Conservation (phyloP, 2,888 invertebrate genomes). For the Amblyjoppa fuscipennis region DNA sequence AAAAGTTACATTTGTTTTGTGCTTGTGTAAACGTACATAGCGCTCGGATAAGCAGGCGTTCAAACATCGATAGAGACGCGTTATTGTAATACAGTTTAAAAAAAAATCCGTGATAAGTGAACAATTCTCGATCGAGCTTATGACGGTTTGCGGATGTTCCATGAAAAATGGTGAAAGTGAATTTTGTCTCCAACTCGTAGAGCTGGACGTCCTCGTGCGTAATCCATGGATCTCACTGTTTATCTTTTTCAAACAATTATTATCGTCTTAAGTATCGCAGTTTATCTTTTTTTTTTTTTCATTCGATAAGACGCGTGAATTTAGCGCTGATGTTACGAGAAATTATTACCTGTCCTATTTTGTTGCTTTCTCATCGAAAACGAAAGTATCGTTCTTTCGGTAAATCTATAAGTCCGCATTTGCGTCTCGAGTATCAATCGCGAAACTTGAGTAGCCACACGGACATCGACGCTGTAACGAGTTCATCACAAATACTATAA, state of each 20-base stretch:
- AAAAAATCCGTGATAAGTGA: conserved; percentile 42
- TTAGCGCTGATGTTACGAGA: neutral
- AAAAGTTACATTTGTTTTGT: conserved; percentile 32
- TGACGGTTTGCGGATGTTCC: conserved; percentile 58
- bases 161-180: conserved; percentile 43
- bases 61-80: neutral
- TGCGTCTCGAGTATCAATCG: conserved; percentile 1
- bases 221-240: conserved; percentile 46
- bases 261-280: conserved; percentile 24
- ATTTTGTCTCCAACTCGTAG: conserved; percentile 17
- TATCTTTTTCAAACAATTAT: conserved; percentile 30
- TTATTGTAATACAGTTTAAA: neutral
- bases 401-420: conserved; percentile 3
- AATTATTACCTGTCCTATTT: conserved; percentile 1
- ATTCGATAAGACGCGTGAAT: conserved; percentile 2
- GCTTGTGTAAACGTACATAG: neutral
- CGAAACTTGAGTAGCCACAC: conserved; percentile 24
- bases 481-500: conserved; percentile 15
- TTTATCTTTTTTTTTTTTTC: conserved; percentile 5
- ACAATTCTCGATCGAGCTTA: conserved; percentile 60
- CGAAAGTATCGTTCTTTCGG: too few relatives aligned
- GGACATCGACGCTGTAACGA: conserved; percentile 34
- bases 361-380: too few relatives aligned
- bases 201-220: conserved; percentile 28
- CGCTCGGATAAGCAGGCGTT: neutral